Evolutionary conservation across 2,113 vertebrate genomes (phyloP), one percentile per base, ranked within the genome.

Genomic region (Carassius auratus): DNA sequence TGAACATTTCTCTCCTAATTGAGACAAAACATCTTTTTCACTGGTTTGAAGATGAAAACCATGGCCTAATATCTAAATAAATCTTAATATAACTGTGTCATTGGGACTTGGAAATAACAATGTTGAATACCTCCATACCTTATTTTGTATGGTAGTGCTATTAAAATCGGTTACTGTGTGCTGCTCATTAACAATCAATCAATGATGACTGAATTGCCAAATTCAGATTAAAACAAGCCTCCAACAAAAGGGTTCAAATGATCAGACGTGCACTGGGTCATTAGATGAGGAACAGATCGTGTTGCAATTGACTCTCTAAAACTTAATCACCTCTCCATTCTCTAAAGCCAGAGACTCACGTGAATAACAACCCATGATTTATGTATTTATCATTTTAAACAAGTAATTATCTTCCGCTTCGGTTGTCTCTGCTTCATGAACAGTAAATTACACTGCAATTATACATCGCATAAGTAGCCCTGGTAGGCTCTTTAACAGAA

Each of bases 371-470:
- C 33, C 52, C 59, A 61, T 52, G 45, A 86, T 62, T 84, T 23
- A 38, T 55, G 17, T 85, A 81, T 87, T 86, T 86, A 74, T 59
- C 69, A 87, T 77, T 75, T 79, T 87, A 82, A 89, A 88, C 64
- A 87, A 80, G 73, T 68, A 86, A 87, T 88, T 52, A 82, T 55
- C 61, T 81, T 81, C 14, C 61, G 6, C 23, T 26, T 19, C 5
- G 8, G 17, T 90, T 85, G 84, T 76, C 78, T 69, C 50, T 59
- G 83, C 71, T 83, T 57, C 38, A 76, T 88, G 86, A 84, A 84
- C 83, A 78, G 76, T 76, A 85, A 77, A 88, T 88, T 88, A 84
- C 84, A 19, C 74, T 59, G 77, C 62, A 89, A 89, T 90, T 89
- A 88, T 45, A 52, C 5, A 52, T 88, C 84, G 79, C 33, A 75